Base-by-base conservation (phyloP, 1,140 invertebrate species). In the Drosophila subpulchrella region DNA sequence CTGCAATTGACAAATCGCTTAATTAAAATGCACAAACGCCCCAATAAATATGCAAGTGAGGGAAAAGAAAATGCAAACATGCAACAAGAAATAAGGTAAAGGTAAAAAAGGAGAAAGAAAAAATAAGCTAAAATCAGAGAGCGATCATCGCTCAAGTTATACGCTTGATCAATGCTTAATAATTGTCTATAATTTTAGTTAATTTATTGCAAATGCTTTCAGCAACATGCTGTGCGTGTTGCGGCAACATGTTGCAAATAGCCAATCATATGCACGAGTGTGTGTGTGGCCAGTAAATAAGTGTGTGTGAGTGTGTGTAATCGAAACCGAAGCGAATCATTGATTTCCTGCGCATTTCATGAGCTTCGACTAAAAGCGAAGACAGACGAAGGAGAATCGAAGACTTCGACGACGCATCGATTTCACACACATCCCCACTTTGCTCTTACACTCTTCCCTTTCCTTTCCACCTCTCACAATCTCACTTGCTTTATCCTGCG, bases 331-430 rank as follows among this genome's bases (percentile, higher is more conserved):
- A 70, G 59, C 78, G 86, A 90, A 90, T 90, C 86, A 90, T 90
- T 90, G 86, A 90, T 90, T 90, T 90, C 86, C 86, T 90, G 86
- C 73, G 81, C 86, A 90, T 86, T 90, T 90, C 81, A 86, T 82
- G 78, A 90, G 86, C 78, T 90, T 86, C 86, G 65, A 79, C 62
- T 47, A 68, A 88, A 70, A 78, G 71, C 82, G 73, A 82, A 78
- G 82, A 86, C 82, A 77, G 55, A 20, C 56, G 34, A 38, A 56
- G 62, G 51, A 51, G 44, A 51, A 55, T 46, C 74, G 58, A 57
- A 76, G 58, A 65, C 34, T 56, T 54, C 53, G 75, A 55, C 75
- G 75, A 78, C 84, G 83, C 84, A 88, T 88, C 80, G 84, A 89
- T 89, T 88, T 89, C 84, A 89, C 80, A 77, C 75, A 75, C 75